These are phyloP conservation scores for Tangara arthus DNA, from an alignment of 2,797 vertebrate genomes.

Conservation along the genomic window DNA sequence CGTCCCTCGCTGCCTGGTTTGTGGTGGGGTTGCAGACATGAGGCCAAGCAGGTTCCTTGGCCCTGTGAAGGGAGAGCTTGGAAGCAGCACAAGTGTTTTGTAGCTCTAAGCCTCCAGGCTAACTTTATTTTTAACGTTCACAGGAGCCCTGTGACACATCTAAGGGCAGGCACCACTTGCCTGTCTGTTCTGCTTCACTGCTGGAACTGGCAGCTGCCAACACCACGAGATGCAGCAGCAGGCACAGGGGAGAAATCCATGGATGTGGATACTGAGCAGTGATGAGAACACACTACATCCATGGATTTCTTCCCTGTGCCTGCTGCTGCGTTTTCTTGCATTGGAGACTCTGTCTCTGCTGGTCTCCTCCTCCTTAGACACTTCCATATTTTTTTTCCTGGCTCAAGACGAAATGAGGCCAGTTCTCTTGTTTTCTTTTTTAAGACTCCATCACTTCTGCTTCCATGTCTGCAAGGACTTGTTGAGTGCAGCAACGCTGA, in stretches of 20 bases:
- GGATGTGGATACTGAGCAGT: background rate
- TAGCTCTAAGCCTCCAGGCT: background rate
- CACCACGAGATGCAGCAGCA: background rate
- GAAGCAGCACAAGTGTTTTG: background rate
- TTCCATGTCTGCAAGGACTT: background rate
- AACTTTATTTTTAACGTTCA: background rate
- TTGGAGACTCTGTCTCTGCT: background rate
- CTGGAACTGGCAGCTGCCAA: background rate
- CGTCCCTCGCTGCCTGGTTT: rapidly evolving
- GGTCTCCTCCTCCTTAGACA: background rate
- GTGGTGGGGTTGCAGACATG: background rate
- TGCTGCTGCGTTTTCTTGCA: background rate
- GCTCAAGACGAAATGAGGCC: background rate
- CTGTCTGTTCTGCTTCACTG: background rate
- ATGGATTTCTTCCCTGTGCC: background rate
- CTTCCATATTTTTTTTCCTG: background rate
- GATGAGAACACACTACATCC: background rate
- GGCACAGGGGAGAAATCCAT: background rate
- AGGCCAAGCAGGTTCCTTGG: background rate
- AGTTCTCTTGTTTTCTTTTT: background rate
- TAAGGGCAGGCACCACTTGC: background rate
- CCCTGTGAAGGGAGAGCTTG: background rate
- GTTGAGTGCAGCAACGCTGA: background rate
- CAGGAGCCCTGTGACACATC: background rate
- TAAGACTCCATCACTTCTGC: background rate